Evolutionary conservation across 2,113 vertebrate genomes (phyloP).

Genomic region (Percopsis transmontana): DNA sequence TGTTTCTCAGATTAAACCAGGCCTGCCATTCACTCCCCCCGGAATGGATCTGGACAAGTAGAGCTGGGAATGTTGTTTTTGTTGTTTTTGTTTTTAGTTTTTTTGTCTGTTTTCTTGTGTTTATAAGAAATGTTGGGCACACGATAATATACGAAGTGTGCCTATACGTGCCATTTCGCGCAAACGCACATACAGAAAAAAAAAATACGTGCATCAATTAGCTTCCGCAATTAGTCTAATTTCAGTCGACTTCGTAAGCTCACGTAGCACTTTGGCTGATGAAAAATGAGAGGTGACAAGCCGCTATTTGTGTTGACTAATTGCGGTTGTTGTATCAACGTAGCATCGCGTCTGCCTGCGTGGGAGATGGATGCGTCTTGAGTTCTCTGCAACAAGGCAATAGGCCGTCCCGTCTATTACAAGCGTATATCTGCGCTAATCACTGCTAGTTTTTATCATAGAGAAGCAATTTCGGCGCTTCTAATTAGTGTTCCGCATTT

Average conservation of each 20-base stretch:
- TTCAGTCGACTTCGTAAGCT: constrained; percentile 56
- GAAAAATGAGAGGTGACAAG: constrained; percentile 50
- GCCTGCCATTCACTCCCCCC: constrained; percentile 47
- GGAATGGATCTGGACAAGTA: constrained; percentile 28
- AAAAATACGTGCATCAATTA: constrained; percentile 48
- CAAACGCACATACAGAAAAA: not conserved
- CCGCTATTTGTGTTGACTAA: constrained; percentile 59
- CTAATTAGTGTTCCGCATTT: constrained; percentile 46
- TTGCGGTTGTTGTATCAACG: constrained; percentile 54
- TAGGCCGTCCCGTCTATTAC: constrained; percentile 35
- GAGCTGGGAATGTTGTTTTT: constrained; percentile 1
- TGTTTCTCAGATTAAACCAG: constrained; percentile 43
- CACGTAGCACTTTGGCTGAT: constrained; percentile 54
- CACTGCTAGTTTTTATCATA: constrained; percentile 28
- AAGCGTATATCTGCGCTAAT: constrained; percentile 45
- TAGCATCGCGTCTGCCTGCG: constrained; percentile 14
- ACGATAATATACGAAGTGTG: too few relatives aligned
- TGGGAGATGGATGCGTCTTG: constrained; percentile 51
- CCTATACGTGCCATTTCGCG: too few relatives aligned
- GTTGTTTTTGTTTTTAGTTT: not conserved
- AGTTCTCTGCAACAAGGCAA: constrained; percentile 26
- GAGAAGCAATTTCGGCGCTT: constrained; percentile 38
- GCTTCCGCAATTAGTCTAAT: constrained; percentile 58
- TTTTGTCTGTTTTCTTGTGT: too few relatives aligned
- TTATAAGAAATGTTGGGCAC: not conserved